phyloP scores from a whole-genome alignment of 2,888 invertebrate genomes.

The Tiliacea citrago region DNA sequence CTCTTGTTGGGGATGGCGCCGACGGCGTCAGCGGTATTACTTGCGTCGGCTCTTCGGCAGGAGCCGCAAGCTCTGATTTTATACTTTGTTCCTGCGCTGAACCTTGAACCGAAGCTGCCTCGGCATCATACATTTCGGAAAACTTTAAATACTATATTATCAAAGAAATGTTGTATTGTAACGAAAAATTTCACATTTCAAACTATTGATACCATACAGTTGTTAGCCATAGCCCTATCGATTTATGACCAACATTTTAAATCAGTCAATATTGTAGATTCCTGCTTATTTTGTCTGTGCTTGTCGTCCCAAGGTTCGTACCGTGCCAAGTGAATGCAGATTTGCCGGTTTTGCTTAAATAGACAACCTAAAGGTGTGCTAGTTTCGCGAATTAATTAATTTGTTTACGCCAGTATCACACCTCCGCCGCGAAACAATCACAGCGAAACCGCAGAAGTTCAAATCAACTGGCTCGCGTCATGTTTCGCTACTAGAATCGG shows the following conservation, averaged over 20 bases:
- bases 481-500: no score
- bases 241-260: slow-evolving; percentile 67
- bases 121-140: slow-evolving; percentile 60
- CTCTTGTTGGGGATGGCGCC: not conserved
- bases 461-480: no score
- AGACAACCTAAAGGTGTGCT: not conserved
- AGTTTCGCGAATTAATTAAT: not conserved
- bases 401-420: no score
- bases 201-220: slow-evolving; percentile 49
- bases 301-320: not conserved
- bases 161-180: slow-evolving; percentile 49
- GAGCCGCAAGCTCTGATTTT: slow-evolving; percentile 28
- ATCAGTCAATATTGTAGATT: slow-evolving; percentile 13
- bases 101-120: slow-evolving; percentile 47
- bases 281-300: slow-evolving; percentile 10
- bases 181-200: slow-evolving; percentile 71
- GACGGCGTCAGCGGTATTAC: slow-evolving; percentile 5
- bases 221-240: slow-evolving; percentile 76
- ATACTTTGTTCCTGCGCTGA: slow-evolving; percentile 50
- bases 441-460: no score
- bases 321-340: not conserved
- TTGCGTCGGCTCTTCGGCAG: slow-evolving; percentile 14
- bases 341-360: not conserved
- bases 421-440: no score
- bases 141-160: slow-evolving; percentile 37